Percentiles rank a stretch among this genome's conserved stretches.
Conservation (phyloP, 1,140 invertebrate genomes). For the Drosophila trapezifrons region DNA sequence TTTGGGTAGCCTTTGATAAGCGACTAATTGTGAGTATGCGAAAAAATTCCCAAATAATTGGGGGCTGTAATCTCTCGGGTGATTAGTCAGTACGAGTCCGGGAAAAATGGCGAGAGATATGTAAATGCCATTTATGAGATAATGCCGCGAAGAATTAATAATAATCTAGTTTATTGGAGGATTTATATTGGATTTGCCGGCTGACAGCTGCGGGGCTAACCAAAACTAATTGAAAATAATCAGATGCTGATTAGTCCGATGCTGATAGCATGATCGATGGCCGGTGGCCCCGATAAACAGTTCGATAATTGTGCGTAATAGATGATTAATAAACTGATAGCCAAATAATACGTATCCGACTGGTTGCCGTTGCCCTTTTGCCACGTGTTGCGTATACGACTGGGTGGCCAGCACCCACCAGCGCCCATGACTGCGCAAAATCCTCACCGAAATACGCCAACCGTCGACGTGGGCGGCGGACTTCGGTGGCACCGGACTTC, state of each 20-base stretch:
- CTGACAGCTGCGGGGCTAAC: conserved; percentile 52
- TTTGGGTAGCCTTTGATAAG: conserved; percentile 4
- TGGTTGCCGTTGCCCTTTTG: conserved; percentile 21
- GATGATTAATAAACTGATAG: conserved; percentile 66
- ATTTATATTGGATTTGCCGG: conserved; percentile 71
- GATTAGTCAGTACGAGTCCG: conserved; percentile 14
- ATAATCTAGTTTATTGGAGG: conserved; percentile 38
- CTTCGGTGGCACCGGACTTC: conserved; percentile 16
- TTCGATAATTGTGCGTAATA: conserved; percentile 75
- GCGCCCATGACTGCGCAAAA: conserved; percentile 69
- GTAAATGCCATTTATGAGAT: conserved; percentile 61
- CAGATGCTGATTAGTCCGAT: conserved; percentile 65
- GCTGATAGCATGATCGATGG: conserved; percentile 71
- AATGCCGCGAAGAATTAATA: conserved; percentile 64
- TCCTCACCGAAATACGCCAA: conserved; percentile 38
- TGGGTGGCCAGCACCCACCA: conserved; percentile 35
- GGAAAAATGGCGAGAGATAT: conserved; percentile 29
- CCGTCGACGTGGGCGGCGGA: conserved; percentile 49
- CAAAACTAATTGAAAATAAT: conserved; percentile 78
- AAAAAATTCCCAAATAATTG: conserved; percentile 16
- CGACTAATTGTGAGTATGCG: conserved; percentile 36
- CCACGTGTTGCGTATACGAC: conserved; percentile 75
- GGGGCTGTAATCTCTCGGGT: conserved; percentile 1
- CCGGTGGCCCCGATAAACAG: conserved; percentile 21
- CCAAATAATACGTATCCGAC: conserved; percentile 11